Evolutionary conservation across 2,888 invertebrate species (phyloP).

Genomic region (Meloe dianella): DNA sequence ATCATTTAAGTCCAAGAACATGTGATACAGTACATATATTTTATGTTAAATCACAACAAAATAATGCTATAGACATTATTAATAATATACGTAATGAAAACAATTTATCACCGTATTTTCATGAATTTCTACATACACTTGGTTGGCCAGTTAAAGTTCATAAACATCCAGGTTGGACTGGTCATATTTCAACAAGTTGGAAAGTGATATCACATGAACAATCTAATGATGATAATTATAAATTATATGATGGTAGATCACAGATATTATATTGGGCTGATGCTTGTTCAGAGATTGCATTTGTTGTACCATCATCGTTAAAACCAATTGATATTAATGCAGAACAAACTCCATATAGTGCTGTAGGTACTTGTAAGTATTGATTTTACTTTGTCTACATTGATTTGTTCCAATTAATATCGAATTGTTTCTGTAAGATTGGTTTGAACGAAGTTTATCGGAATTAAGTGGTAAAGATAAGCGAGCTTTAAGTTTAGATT

Average conservation of each 20-base stretch:
- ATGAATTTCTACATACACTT: conserved; percentile 71
- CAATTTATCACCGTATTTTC: conserved; percentile 62
- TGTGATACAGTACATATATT: conserved; percentile 93
- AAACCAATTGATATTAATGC: conserved; percentile 43
- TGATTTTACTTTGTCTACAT: too few species aligned
- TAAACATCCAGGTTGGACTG: conserved; percentile 94
- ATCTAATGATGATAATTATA: conserved; percentile 45
- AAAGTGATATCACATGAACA: conserved; percentile 48
- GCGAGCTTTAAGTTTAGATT: conserved; percentile 73
- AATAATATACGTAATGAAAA: conserved; percentile 68
- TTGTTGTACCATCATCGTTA: conserved; percentile 79
- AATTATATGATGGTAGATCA: conserved; percentile 78
- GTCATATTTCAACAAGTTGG: conserved; percentile 88
- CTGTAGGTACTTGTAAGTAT: conserved; percentile 51
- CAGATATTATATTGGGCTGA: conserved; percentile 96
- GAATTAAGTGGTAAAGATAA: conserved; percentile 63
- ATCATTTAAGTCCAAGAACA: conserved; percentile 85
- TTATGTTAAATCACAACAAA: conserved; percentile 89
- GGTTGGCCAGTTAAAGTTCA: conserved; percentile 88
- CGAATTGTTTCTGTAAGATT: conserved; percentile 49
- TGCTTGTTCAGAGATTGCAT: conserved; percentile 91
- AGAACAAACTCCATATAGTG: conserved; percentile 46
- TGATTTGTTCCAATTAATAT: too few species aligned
- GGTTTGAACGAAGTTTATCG: conserved; percentile 65
- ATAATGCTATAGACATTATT: conserved; percentile 78